Base-by-base conservation (phyloP, 2,888 invertebrate species). In the Mesorhabditis spiculigera region DNA sequence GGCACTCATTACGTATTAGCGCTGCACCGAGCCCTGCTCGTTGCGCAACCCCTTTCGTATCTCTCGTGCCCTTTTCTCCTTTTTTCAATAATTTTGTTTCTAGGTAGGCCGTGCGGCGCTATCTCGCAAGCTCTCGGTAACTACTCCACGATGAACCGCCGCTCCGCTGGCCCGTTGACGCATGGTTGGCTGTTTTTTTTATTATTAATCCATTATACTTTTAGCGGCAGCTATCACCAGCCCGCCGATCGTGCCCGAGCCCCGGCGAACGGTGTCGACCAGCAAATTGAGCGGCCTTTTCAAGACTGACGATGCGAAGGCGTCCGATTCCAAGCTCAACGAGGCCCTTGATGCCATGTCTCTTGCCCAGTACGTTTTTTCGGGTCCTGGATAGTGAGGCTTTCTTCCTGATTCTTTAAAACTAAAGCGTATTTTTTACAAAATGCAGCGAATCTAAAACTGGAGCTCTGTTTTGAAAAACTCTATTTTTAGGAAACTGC, bases 401-500 rank as follows among this genome's bases (percentile, higher is more conserved):
- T 13, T 50, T 50, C n/a, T 50, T 13, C 58, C n/a, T 50, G 58
- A 50, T n/a, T 13, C 58, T 50, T 50, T 50, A 13, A 50, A 10
- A 28, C 28, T 28, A 3, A 28, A 28, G 28, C 28, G 28, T 28
- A 28, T 1, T 28, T 1, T 28, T 28, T 1, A 28, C 28, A 28
- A 28, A 28, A 28, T 28, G 1, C 28, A 28, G 28, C 28, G 28
- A 28, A 28, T 28, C 28, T 28, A 28, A 28, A 28, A 28, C 28
- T 28, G 28, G 28, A 28, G 28, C 28, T 28, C 28, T 28, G 28
- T 28, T 3, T 28, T 3, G 28, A 28, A 1, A 28, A 50, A 50
- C 10, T 50, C n/a, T 50, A 13, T 69, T 75, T 74, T 4, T 41
- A 75, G 77, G 61, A 72, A 77, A 67, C 65, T 70, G 63, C 43